These are phyloP conservation scores for Vulpes vulpes DNA, from an alignment of 2,113 vertebrate species.

Conservation along the genomic window DNA sequence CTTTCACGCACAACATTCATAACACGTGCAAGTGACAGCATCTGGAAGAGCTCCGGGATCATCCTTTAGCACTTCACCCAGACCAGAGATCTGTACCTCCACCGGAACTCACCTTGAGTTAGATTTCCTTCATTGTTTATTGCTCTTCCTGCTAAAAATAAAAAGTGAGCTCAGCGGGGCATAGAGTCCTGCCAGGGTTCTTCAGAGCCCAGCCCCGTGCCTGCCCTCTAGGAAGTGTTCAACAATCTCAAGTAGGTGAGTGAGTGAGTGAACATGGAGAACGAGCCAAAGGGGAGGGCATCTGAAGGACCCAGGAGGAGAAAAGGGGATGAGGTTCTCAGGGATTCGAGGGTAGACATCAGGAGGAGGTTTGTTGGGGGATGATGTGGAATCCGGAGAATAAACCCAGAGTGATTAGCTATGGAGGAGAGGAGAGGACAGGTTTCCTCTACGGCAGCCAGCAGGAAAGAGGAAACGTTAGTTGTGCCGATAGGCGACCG, in stretches of 20 bases:
- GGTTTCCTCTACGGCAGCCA: background rate
- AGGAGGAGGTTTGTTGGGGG: background rate
- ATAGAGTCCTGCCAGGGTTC: background rate
- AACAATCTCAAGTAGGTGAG: background rate
- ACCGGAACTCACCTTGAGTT: background rate
- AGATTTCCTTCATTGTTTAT: background rate
- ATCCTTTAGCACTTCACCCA: background rate
- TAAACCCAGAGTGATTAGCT: background rate
- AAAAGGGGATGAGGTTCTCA: background rate
- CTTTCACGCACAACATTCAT: background rate
- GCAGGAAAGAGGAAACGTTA: background rate
- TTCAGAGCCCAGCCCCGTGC: background rate
- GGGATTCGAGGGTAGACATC: background rate
- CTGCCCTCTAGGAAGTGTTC: background rate
- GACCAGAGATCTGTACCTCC: background rate
- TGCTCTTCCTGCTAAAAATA: background rate
- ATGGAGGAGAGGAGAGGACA: background rate
- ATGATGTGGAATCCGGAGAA: background rate
- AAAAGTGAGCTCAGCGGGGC: background rate
- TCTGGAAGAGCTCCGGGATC: background rate
- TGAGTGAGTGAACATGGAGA: background rate
- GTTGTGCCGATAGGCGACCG: background rate
- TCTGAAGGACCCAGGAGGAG: background rate
- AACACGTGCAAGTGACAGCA: background rate
- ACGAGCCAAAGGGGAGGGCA: background rate